Percentiles rank a stretch among this genome's conserved stretches.
Evolutionary conservation across 2,888 invertebrate genomes (phyloP).

Genomic region (Onthophagus sagittarius): DNA sequence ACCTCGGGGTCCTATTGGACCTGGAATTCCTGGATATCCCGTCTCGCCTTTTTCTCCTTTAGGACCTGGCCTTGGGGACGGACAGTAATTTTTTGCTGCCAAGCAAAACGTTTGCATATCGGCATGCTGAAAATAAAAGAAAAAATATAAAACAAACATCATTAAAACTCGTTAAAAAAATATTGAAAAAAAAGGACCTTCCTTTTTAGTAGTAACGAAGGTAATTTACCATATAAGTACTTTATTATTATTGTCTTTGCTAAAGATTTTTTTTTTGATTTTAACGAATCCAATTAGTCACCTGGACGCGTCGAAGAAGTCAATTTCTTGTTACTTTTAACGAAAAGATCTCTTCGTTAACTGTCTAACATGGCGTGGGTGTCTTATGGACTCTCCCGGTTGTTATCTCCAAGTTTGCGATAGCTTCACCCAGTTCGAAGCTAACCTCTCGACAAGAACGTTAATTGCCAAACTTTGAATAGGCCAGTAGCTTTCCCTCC

Average conservation of each 20-base stretch:
- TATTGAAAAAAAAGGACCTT: too few species aligned
- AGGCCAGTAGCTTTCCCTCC: neutral
- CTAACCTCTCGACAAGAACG: conserved; percentile 3
- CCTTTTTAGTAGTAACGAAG: neutral
- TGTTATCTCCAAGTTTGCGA: conserved; percentile 7
- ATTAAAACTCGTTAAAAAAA: too few species aligned
- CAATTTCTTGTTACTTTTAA: neutral
- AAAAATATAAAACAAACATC: too few species aligned
- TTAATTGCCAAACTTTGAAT: conserved; percentile 11
- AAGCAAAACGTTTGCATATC: conserved; percentile 82
- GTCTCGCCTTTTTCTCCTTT: conserved; percentile 68
- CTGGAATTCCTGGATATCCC: conserved; percentile 62
- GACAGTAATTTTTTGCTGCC: conserved; percentile 71
- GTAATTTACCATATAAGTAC: neutral
- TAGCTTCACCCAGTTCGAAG: neutral
- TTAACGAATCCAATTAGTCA: neutral
- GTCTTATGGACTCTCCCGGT: neutral
- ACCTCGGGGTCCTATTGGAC: conserved; percentile 54
- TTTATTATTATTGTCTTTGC: too few species aligned
- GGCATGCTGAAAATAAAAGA: conserved; percentile 59
- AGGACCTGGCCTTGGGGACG: conserved; percentile 52
- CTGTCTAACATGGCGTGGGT: neutral
- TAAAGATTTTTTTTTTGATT: neutral
- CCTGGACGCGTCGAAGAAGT: neutral
- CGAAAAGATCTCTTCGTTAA: neutral